phyloP scores from a whole-genome alignment of 2,113 vertebrate genomes.

The Vimba vimba region DNA sequence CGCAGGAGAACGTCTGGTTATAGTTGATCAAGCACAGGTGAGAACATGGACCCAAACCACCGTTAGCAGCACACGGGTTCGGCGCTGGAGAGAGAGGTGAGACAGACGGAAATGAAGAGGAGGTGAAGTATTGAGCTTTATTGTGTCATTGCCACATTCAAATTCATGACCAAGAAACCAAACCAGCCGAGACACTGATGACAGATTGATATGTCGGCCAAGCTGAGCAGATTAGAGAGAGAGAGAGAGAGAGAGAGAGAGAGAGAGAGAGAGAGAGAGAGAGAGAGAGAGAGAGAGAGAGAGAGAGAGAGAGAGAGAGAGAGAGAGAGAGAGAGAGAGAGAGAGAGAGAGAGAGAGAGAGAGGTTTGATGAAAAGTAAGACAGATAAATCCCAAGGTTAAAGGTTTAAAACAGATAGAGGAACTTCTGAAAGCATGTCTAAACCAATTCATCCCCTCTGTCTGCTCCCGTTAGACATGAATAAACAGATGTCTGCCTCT shows the following conservation, averaged over 20 bases:
- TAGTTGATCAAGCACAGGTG: slow-evolving; percentile 97
- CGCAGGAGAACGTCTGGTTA: slow-evolving; percentile 89
- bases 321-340: too few species aligned
- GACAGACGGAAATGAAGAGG: neutral
- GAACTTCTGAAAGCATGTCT: neutral
- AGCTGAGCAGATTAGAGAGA: neutral
- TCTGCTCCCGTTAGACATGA: slow-evolving; percentile 1
- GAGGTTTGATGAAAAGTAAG: neutral
- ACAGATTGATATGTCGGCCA: neutral
- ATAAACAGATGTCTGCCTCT: slow-evolving; percentile 17
- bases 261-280: too few species aligned
- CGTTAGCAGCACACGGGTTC: slow-evolving; percentile 90
- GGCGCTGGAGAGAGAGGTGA: slow-evolving; percentile 75
- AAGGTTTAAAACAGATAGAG: neutral
- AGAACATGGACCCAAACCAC: slow-evolving; percentile 89
- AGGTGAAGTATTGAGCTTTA: neutral
- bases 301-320: too few species aligned
- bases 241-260: too few species aligned
- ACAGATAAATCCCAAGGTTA: neutral
- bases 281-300: too few species aligned
- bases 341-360: too few species aligned
- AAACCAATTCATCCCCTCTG: neutral
- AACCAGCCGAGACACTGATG: slow-evolving; percentile 4
- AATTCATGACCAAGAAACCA: neutral
- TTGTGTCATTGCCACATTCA: neutral